Conservation (phyloP, 35 echinoderm and acorn worm species). For the Eucidaris tribuloides region DNA sequence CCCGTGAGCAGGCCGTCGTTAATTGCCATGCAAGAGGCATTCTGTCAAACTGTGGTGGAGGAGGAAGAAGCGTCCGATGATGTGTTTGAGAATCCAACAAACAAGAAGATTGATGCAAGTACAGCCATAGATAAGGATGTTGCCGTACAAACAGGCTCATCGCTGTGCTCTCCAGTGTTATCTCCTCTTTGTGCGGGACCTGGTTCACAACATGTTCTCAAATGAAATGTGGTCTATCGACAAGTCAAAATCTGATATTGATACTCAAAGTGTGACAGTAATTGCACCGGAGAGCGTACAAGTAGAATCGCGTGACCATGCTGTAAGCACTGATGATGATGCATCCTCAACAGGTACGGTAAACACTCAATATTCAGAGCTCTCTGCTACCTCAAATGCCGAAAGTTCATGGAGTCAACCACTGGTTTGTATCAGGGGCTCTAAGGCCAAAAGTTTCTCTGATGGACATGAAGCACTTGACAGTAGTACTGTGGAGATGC, state of each 20-base stretch:
- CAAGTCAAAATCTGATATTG: background rate
- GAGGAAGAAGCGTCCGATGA: slow-evolving; percentile 20
- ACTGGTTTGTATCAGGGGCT: background rate
- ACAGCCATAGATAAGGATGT: background rate
- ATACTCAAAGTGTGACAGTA: background rate
- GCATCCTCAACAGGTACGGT: slow-evolving; percentile 12
- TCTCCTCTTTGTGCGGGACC: slow-evolving; percentile 44
- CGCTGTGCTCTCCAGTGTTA: slow-evolving; percentile 49
- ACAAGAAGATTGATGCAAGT: slow-evolving; percentile 11
- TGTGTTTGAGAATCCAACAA: background rate
- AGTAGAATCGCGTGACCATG: background rate
- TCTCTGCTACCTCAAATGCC: background rate
- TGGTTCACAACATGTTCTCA: background rate
- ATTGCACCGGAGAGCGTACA: background rate
- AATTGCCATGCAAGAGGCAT: slow-evolving; percentile 35
- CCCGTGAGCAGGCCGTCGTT: slow-evolving; percentile 27
- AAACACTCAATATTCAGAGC: slow-evolving; percentile 9
- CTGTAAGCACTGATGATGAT: slow-evolving; percentile 10
- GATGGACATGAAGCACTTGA: background rate
- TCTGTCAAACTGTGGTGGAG: slow-evolving; percentile 42
- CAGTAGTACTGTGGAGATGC: background rate
- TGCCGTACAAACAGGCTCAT: slow-evolving; percentile 68
- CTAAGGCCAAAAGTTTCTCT: background rate
- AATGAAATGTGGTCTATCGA: too few relatives aligned
- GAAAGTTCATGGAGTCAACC: background rate